Evolutionary conservation across 1,140 invertebrate species (phyloP).

Genomic region (Mercenaria mercenaria): DNA sequence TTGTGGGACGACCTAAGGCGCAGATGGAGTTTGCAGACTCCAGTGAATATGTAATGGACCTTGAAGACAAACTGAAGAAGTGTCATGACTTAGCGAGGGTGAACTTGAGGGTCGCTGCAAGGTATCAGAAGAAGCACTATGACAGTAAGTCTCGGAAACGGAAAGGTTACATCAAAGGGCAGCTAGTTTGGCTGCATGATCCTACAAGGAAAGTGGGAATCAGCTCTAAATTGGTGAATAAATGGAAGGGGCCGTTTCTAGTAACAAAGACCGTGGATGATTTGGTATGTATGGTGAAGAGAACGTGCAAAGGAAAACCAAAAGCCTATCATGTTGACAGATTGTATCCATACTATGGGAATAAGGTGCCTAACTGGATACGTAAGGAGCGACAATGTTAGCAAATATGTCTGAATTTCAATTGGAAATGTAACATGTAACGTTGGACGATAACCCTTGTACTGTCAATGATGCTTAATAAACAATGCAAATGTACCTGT

Average conservation of each 20-base stretch:
- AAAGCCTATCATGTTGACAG: slow-evolving; percentile 7
- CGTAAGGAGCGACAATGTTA: not conserved
- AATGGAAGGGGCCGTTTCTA: not conserved
- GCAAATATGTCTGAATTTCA: no score
- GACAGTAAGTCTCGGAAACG: not conserved
- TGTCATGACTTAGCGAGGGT: not conserved
- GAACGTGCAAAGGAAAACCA: not conserved
- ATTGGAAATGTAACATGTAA: not conserved
- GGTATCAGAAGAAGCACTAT: not conserved
- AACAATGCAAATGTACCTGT: no score
- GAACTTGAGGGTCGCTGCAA: not conserved
- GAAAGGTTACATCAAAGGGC: not conserved
- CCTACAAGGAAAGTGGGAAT: not conserved
- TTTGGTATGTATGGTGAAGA: not conserved
- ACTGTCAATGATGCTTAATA: no score
- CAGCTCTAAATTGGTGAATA: not conserved
- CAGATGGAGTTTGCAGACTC: not conserved
- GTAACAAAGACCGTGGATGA: not conserved
- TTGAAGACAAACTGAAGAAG: not conserved
- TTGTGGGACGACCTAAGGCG: not conserved
- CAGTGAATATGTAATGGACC: not conserved
- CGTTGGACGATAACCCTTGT: not conserved
- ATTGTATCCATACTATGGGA: not conserved
- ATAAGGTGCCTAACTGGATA: not conserved
- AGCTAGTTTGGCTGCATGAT: slow-evolving; percentile 9